Conservation (phyloP, 2,888 invertebrate species). For the Plagiodera versicolora region DNA sequence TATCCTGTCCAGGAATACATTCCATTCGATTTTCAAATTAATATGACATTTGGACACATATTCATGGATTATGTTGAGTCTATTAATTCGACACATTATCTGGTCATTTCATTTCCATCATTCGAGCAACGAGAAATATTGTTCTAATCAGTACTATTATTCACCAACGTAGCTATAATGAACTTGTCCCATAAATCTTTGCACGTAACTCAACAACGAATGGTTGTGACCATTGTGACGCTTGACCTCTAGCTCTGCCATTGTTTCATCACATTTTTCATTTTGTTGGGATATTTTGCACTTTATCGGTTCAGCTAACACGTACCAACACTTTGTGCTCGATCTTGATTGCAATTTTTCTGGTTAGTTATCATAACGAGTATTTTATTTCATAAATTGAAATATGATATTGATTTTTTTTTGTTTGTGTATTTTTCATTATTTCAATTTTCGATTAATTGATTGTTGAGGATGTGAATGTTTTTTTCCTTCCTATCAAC, state of each 20-base stretch:
- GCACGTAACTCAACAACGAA: not conserved
- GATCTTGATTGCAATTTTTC: slow-evolving; percentile 4
- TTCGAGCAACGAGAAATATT: not conserved
- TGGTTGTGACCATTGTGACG: not conserved
- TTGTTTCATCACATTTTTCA: not conserved
- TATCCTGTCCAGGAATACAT: no score
- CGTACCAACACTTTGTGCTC: not conserved
- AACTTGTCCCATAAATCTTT: not conserved
- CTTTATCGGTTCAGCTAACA: not conserved
- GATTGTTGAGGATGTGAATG: no score
- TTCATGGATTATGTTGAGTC: no score
- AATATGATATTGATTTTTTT: no score
- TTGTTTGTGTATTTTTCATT: no score
- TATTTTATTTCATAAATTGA: no score
- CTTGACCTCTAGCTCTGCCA: not conserved
- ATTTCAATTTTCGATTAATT: no score
- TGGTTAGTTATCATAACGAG: slow-evolving; percentile 11
- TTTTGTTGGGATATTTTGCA: not conserved
- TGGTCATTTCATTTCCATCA: not conserved
- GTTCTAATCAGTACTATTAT: not conserved
- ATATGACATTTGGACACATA: no score
- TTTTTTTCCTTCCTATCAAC: no score
- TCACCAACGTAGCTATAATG: not conserved
- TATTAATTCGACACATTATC: not conserved
- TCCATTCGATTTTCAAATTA: no score